Percentiles rank a stretch among this genome's conserved stretches.
Evolutionary conservation across 2,113 vertebrate species (phyloP).

Genomic region (Gobiocypris rarus): DNA sequence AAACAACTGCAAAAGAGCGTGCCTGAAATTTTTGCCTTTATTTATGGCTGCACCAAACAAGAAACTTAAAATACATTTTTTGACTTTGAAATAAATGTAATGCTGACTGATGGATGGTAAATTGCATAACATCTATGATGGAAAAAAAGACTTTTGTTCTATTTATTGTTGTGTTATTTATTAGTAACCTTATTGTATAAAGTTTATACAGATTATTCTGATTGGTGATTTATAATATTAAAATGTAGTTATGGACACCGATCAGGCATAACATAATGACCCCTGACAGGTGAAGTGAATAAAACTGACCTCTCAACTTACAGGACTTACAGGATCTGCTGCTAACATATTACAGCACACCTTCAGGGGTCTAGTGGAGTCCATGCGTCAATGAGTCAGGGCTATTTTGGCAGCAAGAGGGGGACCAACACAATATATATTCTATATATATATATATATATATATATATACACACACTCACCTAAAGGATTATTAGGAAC

Average conservation of each 20-base stretch:
- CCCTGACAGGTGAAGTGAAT: too few species aligned
- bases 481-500: too few species aligned
- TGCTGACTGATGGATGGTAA: slow-evolving; percentile 28
- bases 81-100: slow-evolving; percentile 22
- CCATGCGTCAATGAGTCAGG: too few species aligned
- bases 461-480: too few species aligned
- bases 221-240: neutral
- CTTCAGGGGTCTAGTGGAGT: too few species aligned
- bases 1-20: slow-evolving; percentile 34
- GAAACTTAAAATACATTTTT: slow-evolving; percentile 13
- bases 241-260: neutral
- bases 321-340: too few species aligned
- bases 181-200: neutral
- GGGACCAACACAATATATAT: too few species aligned
- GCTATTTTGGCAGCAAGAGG: too few species aligned
- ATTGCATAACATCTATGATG: neutral
- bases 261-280: too few species aligned
- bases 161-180: neutral
- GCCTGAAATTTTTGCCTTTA: slow-evolving; percentile 4
- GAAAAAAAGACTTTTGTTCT: neutral
- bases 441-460: too few species aligned
- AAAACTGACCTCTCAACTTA: too few species aligned
- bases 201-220: neutral
- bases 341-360: too few species aligned
- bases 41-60: slow-evolving; percentile 12